phyloP scores from a whole-genome alignment of 2,113 vertebrate species.

The Pluvialis apricaria region DNA sequence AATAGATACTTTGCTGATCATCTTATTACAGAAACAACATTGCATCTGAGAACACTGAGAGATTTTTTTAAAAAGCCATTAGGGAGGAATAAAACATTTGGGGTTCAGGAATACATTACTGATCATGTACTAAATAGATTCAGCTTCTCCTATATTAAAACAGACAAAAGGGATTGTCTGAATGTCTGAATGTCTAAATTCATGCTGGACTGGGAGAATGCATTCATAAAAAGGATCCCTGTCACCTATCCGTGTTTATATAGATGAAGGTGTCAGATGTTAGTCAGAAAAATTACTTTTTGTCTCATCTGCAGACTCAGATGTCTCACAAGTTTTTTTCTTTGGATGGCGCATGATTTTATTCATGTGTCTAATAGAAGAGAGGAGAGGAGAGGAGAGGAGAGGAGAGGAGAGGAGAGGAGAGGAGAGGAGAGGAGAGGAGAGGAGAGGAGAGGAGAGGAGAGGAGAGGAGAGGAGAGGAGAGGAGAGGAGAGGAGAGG shows the following conservation, averaged over 20 bases:
- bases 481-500: no score
- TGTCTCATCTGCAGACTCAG: not conserved
- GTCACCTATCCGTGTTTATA: not conserved
- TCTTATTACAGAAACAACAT: not conserved
- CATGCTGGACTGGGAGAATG: not conserved
- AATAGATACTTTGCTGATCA: not conserved
- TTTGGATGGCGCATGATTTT: not conserved
- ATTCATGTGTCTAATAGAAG: fast-evolving
- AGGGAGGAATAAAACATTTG: not conserved
- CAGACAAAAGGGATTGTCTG: not conserved
- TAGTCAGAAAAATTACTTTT: not conserved
- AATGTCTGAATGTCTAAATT: not conserved
- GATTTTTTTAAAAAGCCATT: not conserved
- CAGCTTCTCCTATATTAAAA: not conserved
- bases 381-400: no score
- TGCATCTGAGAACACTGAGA: not conserved
- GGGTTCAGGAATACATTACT: not conserved
- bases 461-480: no score
- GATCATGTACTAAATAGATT: not conserved
- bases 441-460: no score
- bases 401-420: no score
- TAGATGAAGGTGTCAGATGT: not conserved
- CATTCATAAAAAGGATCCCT: not conserved
- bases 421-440: no score
- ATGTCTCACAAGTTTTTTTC: not conserved